A percentile compares a stretch with the other conserved stretches of the same genome.
phyloP scores from a whole-genome alignment of 2,888 invertebrate genomes.

The Tenthredo livida region DNA sequence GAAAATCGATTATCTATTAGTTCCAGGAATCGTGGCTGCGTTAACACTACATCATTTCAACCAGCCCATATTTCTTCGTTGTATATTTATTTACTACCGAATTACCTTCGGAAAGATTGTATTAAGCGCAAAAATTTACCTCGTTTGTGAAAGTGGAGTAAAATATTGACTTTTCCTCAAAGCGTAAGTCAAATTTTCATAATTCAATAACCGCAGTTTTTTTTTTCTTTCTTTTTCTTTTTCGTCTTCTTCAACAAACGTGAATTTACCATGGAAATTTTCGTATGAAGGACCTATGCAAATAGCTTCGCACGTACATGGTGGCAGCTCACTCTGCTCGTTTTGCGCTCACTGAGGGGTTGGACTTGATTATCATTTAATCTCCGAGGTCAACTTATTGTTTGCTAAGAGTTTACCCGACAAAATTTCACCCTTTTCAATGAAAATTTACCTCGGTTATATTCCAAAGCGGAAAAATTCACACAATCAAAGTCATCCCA shows the following conservation, averaged over 20 bases:
- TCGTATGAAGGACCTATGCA: conserved; percentile 10
- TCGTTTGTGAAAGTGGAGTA: too few species aligned
- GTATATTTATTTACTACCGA: background rate
- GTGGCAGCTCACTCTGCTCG: background rate
- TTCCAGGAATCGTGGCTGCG: background rate
- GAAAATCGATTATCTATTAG: conserved; percentile 13
- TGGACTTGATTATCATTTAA: conserved; percentile 17
- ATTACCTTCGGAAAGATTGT: background rate
- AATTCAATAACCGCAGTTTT: conserved; percentile 8
- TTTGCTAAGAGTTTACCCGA: background rate
- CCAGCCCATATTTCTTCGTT: background rate
- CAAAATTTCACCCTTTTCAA: background rate
- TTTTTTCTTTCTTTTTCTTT: too few species aligned
- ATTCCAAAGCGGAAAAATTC: background rate
- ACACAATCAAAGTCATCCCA: background rate
- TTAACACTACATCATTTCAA: background rate
- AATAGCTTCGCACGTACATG: background rate
- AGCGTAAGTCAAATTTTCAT: background rate
- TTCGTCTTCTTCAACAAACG: background rate
- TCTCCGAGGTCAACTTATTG: conserved; percentile 16
- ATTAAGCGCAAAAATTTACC: too few species aligned
- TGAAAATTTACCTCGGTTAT: background rate
- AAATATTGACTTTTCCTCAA: background rate
- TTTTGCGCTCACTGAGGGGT: background rate
- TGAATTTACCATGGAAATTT: background rate